A percentile compares a stretch with the other conserved stretches of the same genome.
Evolutionary conservation across 2,888 invertebrate genomes (phyloP).

Genomic region (Eurois occulta): DNA sequence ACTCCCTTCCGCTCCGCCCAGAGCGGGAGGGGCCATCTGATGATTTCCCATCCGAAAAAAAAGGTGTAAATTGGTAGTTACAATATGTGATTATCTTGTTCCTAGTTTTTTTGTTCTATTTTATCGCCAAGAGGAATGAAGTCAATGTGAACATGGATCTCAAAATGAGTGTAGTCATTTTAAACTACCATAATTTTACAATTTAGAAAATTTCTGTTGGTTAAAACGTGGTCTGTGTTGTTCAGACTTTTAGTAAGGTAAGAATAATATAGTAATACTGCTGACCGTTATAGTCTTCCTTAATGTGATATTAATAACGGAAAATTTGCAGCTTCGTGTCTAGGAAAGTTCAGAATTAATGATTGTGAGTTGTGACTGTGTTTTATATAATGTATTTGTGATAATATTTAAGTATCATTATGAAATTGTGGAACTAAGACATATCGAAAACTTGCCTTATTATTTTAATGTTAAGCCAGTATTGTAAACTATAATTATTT

Average conservation of each 20-base stretch:
- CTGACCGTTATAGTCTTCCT: constrained; percentile 57
- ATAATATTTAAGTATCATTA: constrained; percentile 59
- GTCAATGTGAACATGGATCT: constrained; percentile 80
- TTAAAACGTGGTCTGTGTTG: constrained; percentile 41
- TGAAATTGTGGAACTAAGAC: constrained; percentile 51
- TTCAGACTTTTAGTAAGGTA: constrained; percentile 35
- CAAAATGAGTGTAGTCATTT: constrained; percentile 78
- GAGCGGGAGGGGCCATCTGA: too few relatives aligned
- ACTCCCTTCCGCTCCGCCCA: too few relatives aligned
- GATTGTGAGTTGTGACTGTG: constrained; percentile 40
- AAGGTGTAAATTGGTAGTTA: constrained; percentile 74
- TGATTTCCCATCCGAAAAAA: too few relatives aligned
- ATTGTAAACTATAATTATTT: constrained; percentile 68
- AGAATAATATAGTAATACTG: constrained; percentile 35
- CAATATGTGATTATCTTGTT: constrained; percentile 56
- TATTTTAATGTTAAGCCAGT: constrained; percentile 78
- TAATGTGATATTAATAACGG: constrained; percentile 62
- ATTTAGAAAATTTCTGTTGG: constrained; percentile 46
- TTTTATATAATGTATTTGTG: constrained; percentile 55
- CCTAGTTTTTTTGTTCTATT: constrained; percentile 62
- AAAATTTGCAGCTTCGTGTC: constrained; percentile 24
- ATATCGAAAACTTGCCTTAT: constrained; percentile 66
- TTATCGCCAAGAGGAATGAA: constrained; percentile 65
- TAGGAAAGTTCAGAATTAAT: constrained; percentile 20
- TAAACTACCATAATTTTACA: constrained; percentile 62